Conservation (phyloP, 2,113 vertebrate genomes). For the Xiphorhynchus elegans region DNA sequence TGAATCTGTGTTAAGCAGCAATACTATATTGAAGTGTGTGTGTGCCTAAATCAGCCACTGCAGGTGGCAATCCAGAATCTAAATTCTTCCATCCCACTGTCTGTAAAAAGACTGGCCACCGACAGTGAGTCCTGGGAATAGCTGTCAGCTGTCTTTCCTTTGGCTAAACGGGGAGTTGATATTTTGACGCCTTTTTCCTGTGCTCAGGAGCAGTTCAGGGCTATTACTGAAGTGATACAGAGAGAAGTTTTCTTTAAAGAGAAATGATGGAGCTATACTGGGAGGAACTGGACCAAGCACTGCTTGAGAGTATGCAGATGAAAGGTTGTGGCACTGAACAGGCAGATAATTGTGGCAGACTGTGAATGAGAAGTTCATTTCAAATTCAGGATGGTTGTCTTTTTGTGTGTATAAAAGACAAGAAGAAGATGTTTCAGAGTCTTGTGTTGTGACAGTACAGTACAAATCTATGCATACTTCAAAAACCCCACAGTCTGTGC, state of each 20-base stretch:
- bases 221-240: neutral
- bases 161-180: neutral
- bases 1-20: neutral
- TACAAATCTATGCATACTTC: neutral
- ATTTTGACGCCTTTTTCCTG: neutral
- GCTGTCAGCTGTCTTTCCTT: neutral
- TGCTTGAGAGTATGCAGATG: neutral
- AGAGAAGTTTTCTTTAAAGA: neutral
- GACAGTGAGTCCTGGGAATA: neutral
- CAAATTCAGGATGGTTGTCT: neutral
- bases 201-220: neutral
- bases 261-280: neutral
- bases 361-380: neutral
- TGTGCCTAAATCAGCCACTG: neutral
- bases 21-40: rapidly evolving
- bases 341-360: neutral
- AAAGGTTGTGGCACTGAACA: neutral
- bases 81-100: neutral
- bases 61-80: neutral
- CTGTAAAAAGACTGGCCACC: neutral
- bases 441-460: neutral
- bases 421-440: neutral
- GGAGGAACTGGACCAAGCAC: neutral
- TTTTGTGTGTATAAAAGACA: neutral
- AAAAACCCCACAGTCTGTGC: neutral